Evolutionary conservation across 1,140 invertebrate species (phyloP), one percentile per base, ranked within the genome.

Genomic region (Mactra quadrangularis): DNA sequence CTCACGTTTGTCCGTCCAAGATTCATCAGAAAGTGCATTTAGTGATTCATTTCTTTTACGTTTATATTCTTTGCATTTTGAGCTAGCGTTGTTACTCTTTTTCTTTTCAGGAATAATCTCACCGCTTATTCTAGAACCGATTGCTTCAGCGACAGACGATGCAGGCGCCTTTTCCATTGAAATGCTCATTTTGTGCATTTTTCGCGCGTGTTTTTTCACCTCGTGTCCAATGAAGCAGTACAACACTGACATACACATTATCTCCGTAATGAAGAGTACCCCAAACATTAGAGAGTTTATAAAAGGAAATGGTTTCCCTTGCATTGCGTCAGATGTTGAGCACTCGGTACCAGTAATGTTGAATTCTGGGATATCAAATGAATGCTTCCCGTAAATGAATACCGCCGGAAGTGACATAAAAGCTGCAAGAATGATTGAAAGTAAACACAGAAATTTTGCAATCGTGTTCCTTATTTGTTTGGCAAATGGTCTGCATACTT

Each of bases 281-380:
- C 77, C 66, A 33, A 71, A 81, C 0, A 71, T 25, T 27, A 41
- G 3, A 6, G 41, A 27, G 31, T 81, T 57, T 22, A 71, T 17
- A 25, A 81, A 71, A 19, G 77, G 77, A 59, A 41, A 71, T 19
- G 19, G 38, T 25, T 62, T 45, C 3, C 41, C 31, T 3, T 31
- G 7, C 66, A 81, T 81, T n/a, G 41, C 50, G 41, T 81, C 77
- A 22, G 35, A 52, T 22, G 53, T 81, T 4, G 77, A 71, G 22
- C 77, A 81, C 47, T 81, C 77, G 17, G 77, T 71, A 19, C 35
- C 77, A 4, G 77, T 81, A 15, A 81, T 22, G 60, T 81, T 81
- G 33, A 45, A 71, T 53, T 66, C 55, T 41, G 50, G 41, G 27
- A 81, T 47, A 45, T 35, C 19, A 55, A 71, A 81, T 4, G 77